Conservation (phyloP, 2,888 invertebrate species). For the Meta bourneti region DNA sequence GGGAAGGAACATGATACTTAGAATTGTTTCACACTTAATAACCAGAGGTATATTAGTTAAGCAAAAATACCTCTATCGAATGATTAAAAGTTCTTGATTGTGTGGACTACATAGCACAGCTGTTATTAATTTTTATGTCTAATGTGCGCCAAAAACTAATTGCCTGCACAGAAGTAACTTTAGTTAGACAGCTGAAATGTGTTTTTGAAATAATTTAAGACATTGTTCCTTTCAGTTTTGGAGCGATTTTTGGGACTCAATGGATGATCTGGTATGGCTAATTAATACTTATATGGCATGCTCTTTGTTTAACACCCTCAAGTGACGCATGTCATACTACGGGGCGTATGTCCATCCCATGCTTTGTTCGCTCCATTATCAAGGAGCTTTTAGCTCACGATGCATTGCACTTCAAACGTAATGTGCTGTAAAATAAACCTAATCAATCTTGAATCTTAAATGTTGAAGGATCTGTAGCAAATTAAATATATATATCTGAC, state of each 20-base stretch:
- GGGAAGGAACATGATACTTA: too few species aligned
- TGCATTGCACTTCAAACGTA: not conserved
- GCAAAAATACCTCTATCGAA: too few species aligned
- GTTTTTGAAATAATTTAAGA: slow-evolving; percentile 35
- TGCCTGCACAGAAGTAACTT: not conserved
- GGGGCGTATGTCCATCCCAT: too few species aligned
- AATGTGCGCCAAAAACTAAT: not conserved
- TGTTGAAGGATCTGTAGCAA: too few species aligned
- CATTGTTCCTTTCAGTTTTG: slow-evolving; percentile 72
- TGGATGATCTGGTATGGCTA: slow-evolving; percentile 74
- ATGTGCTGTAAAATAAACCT: too few species aligned
- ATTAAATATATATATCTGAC: too few species aligned
- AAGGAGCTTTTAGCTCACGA: not conserved
- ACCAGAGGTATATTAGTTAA: too few species aligned
- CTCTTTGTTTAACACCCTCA: not conserved
- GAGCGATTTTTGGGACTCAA: slow-evolving; percentile 76
- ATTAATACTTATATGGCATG: slow-evolving; percentile 57
- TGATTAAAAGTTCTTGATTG: too few species aligned
- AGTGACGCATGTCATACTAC: slow-evolving; percentile 11
- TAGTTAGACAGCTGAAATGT: not conserved
- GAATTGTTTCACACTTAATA: too few species aligned
- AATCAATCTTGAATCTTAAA: too few species aligned
- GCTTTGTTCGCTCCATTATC: not conserved
- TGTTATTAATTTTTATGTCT: too few species aligned
- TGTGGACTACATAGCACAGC: too few species aligned